Evolutionary conservation across 2,113 vertebrate genomes (phyloP).

Genomic region (Rhegmatorhina hoffmannsi): DNA sequence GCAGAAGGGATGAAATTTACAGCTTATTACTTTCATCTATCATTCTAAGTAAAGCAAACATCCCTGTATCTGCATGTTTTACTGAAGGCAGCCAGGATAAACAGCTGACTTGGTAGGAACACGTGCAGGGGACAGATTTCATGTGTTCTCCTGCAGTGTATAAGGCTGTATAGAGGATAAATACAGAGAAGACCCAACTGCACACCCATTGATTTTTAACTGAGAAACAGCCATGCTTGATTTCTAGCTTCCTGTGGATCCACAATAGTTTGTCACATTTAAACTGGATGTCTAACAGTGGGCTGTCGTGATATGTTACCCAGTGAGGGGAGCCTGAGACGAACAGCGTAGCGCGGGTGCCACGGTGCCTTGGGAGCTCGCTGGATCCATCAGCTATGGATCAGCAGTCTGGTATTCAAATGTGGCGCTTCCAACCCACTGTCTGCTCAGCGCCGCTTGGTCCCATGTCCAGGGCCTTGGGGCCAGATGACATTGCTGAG

Average conservation of each 20-base stretch:
- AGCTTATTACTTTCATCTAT: constrained; percentile 29
- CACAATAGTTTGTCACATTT: background rate
- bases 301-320: background rate
- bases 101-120: background rate
- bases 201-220: background rate
- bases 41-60: constrained; percentile 35
- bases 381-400: background rate
- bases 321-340: background rate
- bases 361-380: background rate
- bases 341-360: background rate
- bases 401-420: constrained; percentile 61
- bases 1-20: constrained; percentile 36
- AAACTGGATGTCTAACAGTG: background rate
- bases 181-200: background rate
- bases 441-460: background rate
- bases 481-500: constrained; percentile 58
- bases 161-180: background rate
- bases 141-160: background rate
- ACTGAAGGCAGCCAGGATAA: background rate
- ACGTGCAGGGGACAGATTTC: background rate
- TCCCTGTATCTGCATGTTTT: constrained; percentile 16
- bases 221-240: background rate
- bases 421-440: constrained; percentile 28
- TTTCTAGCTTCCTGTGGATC: background rate
- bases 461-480: background rate